phyloP scores from a whole-genome alignment of 2,797 vertebrate genomes.

The Galago senegalensis region DNA sequence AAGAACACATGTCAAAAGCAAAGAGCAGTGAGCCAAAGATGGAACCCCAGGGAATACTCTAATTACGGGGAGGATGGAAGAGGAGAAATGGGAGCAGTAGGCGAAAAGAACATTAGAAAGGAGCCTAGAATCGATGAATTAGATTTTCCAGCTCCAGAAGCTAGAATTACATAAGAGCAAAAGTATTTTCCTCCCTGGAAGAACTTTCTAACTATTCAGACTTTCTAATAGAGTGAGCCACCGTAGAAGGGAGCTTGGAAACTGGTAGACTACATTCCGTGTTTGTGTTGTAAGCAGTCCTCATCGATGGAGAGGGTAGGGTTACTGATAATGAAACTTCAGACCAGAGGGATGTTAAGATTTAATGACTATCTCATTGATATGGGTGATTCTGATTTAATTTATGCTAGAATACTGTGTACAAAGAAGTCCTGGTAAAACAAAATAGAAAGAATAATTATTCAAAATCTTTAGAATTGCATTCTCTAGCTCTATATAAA shows the following conservation, averaged over 20 bases:
- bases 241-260: background rate
- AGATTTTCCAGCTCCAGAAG: background rate
- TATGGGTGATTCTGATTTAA: slow-evolving; percentile 11
- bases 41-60: background rate
- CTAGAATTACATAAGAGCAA: background rate
- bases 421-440: background rate
- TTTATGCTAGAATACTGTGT: background rate
- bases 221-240: background rate
- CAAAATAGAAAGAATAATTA: background rate
- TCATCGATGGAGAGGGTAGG: background rate
- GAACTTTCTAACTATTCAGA: background rate
- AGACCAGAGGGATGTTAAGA: background rate
- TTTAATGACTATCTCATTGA: background rate
- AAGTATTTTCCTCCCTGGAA: background rate
- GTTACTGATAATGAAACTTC: background rate
- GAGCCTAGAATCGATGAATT: background rate
- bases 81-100: background rate
- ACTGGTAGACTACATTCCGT: background rate
- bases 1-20: background rate
- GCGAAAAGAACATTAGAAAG: background rate
- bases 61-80: background rate
- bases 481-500: background rate
- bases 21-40: background rate
- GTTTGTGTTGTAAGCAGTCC: background rate
- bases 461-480: background rate